Percentiles rank a stretch among this genome's conserved stretches.
Conservation (phyloP, 2,113 vertebrate genomes). For the Scomber japonicus region DNA sequence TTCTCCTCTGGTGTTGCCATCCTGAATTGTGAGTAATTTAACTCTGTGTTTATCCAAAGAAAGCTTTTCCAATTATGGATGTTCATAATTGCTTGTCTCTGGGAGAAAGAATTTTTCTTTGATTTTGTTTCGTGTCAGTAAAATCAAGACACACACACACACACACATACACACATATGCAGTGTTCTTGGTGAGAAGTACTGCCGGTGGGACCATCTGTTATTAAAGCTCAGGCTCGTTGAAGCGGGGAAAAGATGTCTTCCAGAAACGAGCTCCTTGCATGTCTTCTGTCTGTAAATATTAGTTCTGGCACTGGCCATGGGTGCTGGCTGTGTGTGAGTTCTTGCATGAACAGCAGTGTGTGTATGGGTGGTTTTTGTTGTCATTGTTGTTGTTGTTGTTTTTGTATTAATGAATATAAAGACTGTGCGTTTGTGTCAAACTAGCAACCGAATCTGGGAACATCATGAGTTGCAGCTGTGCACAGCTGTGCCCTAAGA, state of each 20-base stretch:
- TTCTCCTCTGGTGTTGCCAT: constrained; percentile 7
- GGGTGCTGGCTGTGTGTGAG: constrained; percentile 14
- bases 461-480: neutral
- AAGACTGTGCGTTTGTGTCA: constrained; percentile 5
- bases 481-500: neutral
- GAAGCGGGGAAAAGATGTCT: constrained; percentile 57
- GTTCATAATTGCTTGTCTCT: constrained; percentile 53
- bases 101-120: constrained; percentile 29
- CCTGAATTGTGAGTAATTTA: constrained; percentile 19
- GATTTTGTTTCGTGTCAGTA: constrained; percentile 42
- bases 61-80: constrained; percentile 47
- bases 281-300: constrained; percentile 58
- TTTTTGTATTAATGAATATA: constrained; percentile 12
- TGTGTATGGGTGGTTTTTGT: constrained; percentile 3
- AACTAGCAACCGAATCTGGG: constrained; percentile 12
- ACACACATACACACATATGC: constrained; percentile 1
- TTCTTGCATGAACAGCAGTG: constrained; percentile 20
- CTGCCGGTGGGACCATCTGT: constrained; percentile 63
- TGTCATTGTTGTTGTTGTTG: neutral
- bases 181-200: constrained; percentile 38
- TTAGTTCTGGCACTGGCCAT: constrained; percentile 45
- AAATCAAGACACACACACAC: constrained; percentile 14
- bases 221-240: constrained; percentile 58
- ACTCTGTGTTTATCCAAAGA: constrained; percentile 45
- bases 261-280: constrained; percentile 51